Evolutionary conservation across 2,888 invertebrate species (phyloP), one percentile per base, ranked within the genome.

Genomic region (Disparrhopalites patrizii): DNA sequence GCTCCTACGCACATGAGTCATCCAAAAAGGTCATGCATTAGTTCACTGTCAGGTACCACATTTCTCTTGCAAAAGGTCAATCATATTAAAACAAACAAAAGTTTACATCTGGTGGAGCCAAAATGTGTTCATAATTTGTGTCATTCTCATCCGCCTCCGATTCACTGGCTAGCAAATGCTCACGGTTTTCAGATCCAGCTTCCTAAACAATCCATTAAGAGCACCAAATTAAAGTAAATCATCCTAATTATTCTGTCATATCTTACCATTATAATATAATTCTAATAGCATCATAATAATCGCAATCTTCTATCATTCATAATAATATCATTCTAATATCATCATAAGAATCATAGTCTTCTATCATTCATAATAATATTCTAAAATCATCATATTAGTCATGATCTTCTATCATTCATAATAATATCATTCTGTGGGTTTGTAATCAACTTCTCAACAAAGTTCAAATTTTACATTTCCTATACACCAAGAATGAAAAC

Each of bases 111-210:
- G 75, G 75, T 18, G 75, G 73, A 28, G 74, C 74, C 56, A 75
- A 66, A 54, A 75, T 73, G 52, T 75, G 75, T 47, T 74, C 72
- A 43, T 74, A 92, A 80, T 68, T 75, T 70, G 78, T 91, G 90
- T 23, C 93, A 79, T 79, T 92, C 91, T 1, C 91, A 90, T 3
- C 93, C 91, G 18, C 36, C 23, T 93, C 92, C 56, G 92, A 82
- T 77, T 93, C 93, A 15, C 76, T 76, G 18, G 76, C 76, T 3
- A 77, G 68, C 7, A 77, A 70, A 50, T 92, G 81, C 57, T 76
- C 78, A 77, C 92, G 90, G 15, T 93, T 80, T 79, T 93, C 93
- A 0, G 91, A 91, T 0, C 93, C 93, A 15, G 93, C 92, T 79
- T 92, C 93, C 77, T 93, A 36, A 27, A 27, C 43, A 43, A 54